Evolutionary conservation across 2,797 vertebrate genomes (phyloP).

Genomic region (Nasua narica): DNA sequence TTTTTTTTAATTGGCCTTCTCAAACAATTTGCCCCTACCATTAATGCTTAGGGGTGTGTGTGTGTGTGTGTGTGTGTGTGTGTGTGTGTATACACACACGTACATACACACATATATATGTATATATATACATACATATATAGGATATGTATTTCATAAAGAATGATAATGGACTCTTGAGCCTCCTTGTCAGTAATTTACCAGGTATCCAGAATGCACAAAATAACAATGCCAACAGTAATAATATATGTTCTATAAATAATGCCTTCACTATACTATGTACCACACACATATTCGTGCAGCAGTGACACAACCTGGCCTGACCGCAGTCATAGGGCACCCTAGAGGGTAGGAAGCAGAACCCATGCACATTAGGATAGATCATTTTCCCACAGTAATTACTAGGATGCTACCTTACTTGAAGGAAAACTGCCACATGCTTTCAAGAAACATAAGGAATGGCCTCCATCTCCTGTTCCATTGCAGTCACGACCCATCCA

Average conservation of each 20-base stretch:
- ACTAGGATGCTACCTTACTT: constrained; percentile 70
- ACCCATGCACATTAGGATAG: constrained; percentile 71
- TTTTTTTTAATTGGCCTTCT: constrained; percentile 17
- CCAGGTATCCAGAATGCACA: constrained; percentile 11
- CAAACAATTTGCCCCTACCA: background rate
- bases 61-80: background rate
- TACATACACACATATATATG: too few species aligned
- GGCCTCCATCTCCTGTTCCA: constrained; percentile 62
- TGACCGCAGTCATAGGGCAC: constrained; percentile 46
- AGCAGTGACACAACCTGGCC: constrained; percentile 61
- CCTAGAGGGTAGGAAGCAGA: constrained; percentile 70
- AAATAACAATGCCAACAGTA: constrained; percentile 31
- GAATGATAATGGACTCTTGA: background rate
- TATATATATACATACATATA: background rate
- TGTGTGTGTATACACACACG: too few species aligned
- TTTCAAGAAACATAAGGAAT: constrained; percentile 62
- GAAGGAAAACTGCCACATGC: constrained; percentile 68
- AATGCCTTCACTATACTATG: background rate
- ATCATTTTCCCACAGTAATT: constrained; percentile 77
- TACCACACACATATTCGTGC: constrained; percentile 24
- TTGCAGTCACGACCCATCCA: constrained; percentile 39
- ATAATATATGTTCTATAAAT: constrained; percentile 59
- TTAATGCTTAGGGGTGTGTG: background rate
- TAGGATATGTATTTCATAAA: background rate
- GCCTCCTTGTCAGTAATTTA: constrained; percentile 44